Evolutionary conservation across 2,113 vertebrate species (phyloP).

Genomic region (Cyanistes caeruleus): DNA sequence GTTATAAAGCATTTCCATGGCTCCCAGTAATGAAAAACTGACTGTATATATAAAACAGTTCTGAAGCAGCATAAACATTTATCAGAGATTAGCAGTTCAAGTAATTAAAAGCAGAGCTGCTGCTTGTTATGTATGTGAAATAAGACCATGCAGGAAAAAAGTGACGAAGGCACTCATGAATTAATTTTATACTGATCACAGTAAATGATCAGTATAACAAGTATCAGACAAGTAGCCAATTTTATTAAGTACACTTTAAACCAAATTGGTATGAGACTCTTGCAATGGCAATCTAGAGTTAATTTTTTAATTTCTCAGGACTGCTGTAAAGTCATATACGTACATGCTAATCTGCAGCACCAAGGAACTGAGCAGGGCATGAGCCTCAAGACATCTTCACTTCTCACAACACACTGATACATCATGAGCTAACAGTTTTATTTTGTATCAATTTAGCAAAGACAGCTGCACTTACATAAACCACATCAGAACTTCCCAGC

Average conservation of each 20-base stretch:
- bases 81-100: constrained; percentile 20
- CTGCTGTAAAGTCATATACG: not conserved
- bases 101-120: constrained; percentile 3
- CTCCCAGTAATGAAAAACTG: not conserved
- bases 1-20: not conserved
- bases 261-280: not conserved
- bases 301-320: not conserved
- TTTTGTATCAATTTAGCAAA: not conserved
- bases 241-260: not conserved
- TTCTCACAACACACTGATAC: not conserved
- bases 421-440: not conserved
- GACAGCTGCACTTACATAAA: not conserved
- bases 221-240: not conserved
- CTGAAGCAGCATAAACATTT: not conserved
- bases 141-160: not conserved
- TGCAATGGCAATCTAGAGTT: not conserved
- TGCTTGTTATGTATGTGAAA: constrained; percentile 5
- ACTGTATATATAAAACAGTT: not conserved
- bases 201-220: not conserved
- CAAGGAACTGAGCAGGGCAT: not conserved
- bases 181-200: not conserved
- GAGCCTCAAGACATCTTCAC: not conserved
- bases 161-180: not conserved
- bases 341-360: not conserved
- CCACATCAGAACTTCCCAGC: not conserved